Percentiles rank a stretch among this genome's conserved stretches.
Conservation (phyloP, 64 coral and sea anemone species). For the Montipora foliosa region DNA sequence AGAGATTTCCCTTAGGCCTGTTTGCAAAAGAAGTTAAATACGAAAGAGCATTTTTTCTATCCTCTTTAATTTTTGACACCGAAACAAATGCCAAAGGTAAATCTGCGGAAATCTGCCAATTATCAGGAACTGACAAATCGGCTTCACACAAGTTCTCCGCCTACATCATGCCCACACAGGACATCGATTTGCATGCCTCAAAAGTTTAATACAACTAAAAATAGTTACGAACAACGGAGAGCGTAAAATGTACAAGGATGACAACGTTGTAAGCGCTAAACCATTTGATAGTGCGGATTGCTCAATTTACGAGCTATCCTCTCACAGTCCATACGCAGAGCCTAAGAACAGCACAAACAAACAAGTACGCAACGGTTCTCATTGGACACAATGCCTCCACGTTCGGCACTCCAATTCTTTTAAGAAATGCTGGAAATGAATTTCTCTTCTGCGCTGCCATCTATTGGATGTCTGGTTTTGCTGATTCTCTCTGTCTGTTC, state of each 20-base stretch:
- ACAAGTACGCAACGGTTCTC: not conserved
- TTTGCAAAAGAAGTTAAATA: too few species aligned
- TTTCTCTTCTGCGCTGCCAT: not conserved
- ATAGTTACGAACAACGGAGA: too few species aligned
- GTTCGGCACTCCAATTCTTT: conserved; percentile 11
- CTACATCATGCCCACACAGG: too few species aligned
- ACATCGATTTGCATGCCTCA: too few species aligned
- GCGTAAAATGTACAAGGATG: too few species aligned
- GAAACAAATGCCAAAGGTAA: too few species aligned
- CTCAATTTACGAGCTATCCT: not conserved
- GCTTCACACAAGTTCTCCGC: too few species aligned
- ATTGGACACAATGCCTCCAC: not conserved
- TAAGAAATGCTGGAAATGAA: conserved; percentile 18
- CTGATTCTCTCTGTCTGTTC: not conserved
- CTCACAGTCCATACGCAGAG: not conserved
- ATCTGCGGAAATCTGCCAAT: conserved; percentile 38
- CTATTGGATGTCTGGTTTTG: conserved; percentile 34
- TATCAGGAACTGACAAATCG: conserved; percentile 18
- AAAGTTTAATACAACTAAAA: too few species aligned
- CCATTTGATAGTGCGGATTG: not conserved
- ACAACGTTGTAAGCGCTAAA: not conserved
- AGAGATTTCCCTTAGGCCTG: not conserved
- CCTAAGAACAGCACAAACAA: not conserved
- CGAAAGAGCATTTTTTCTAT: conserved; percentile 17
- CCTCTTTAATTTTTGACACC: conserved; percentile 24